Percentiles rank a stretch among this genome's conserved stretches.
phyloP scores from a whole-genome alignment of 1,140 invertebrate species.

The Chrysopa pallens region DNA sequence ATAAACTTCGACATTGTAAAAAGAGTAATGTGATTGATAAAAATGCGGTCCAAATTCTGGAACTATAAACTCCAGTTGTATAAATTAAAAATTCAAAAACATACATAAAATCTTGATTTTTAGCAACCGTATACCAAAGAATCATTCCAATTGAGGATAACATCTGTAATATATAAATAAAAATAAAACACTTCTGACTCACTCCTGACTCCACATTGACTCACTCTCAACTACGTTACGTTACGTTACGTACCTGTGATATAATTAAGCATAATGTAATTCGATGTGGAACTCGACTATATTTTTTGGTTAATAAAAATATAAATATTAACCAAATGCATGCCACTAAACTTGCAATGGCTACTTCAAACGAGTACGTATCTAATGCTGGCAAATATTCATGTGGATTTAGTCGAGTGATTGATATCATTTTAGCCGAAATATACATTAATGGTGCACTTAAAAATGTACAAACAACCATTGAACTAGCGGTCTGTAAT shows the following conservation, averaged over 20 bases:
- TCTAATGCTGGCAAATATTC: constrained; percentile 60
- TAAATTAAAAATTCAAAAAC: constrained; percentile 57
- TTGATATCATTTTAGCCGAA: constrained; percentile 78
- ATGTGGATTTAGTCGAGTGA: constrained; percentile 43
- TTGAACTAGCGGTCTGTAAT: constrained; percentile 65
- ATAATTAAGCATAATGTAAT: constrained; percentile 60
- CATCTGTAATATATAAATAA: constrained; percentile 29
- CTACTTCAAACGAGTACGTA: constrained; percentile 65
- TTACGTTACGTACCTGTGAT: constrained; percentile 62
- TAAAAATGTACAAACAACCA: constrained; percentile 86
- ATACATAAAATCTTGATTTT: constrained; percentile 28
- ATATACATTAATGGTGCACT: constrained; percentile 90
- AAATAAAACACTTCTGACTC: constrained; percentile 4
- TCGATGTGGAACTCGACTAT: constrained; percentile 61
- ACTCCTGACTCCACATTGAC: too few relatives aligned
- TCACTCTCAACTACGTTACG: too few relatives aligned
- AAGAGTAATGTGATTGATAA: constrained; percentile 64
- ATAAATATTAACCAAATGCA: constrained; percentile 62
- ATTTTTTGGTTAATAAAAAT: constrained; percentile 57
- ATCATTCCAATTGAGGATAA: constrained; percentile 43
- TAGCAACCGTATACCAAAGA: constrained; percentile 37
- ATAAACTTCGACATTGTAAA: constrained; percentile 61
- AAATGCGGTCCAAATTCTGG: constrained; percentile 66
- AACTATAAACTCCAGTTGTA: constrained; percentile 53
- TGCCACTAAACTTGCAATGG: constrained; percentile 53